phyloP scores from a whole-genome alignment of 2,888 invertebrate species.

The Pandemis cinnamomeana region DNA sequence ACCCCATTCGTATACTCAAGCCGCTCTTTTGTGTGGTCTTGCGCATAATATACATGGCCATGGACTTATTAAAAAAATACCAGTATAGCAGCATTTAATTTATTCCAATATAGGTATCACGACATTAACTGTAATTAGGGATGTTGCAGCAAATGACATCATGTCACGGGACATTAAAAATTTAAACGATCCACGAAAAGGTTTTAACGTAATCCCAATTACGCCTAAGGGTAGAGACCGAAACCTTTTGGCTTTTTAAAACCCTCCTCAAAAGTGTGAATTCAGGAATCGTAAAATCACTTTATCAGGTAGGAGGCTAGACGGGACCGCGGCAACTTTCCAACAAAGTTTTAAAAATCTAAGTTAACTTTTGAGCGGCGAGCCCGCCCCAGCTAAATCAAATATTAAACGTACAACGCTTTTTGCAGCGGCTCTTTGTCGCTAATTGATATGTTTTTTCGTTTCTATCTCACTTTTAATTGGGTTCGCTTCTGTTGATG shows the following conservation, averaged over 20 bases:
- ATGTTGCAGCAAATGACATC: slow-evolving; percentile 42
- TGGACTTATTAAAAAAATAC: slow-evolving; percentile 40
- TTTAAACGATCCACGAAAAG: slow-evolving; percentile 60
- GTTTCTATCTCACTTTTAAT: slow-evolving; percentile 47
- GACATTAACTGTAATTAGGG: slow-evolving; percentile 34
- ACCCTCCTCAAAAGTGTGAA: slow-evolving; percentile 81
- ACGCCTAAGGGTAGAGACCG: slow-evolving; percentile 57
- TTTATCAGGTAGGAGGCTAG: slow-evolving; percentile 78
- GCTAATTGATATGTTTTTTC: slow-evolving; percentile 76
- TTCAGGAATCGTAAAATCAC: slow-evolving; percentile 81
- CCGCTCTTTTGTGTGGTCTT: slow-evolving; percentile 63
- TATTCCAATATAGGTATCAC: slow-evolving; percentile 42
- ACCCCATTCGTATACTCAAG: slow-evolving; percentile 51
- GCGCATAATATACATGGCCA: slow-evolving; percentile 48
- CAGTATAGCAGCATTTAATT: slow-evolving; percentile 47
- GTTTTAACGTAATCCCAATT: slow-evolving; percentile 71
- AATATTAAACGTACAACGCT: slow-evolving; percentile 68
- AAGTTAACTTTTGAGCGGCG: slow-evolving; percentile 75
- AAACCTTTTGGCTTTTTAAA: slow-evolving; percentile 74
- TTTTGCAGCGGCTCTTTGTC: slow-evolving; percentile 58
- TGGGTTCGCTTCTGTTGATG: slow-evolving; percentile 50
- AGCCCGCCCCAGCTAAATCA: slow-evolving; percentile 67
- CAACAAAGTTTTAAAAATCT: slow-evolving; percentile 81
- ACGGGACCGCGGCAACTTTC: slow-evolving; percentile 72
- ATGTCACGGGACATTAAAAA: slow-evolving; percentile 59